Evolutionary conservation across 2,113 vertebrate species (phyloP).

Genomic region (Gopherus flavomarginatus): DNA sequence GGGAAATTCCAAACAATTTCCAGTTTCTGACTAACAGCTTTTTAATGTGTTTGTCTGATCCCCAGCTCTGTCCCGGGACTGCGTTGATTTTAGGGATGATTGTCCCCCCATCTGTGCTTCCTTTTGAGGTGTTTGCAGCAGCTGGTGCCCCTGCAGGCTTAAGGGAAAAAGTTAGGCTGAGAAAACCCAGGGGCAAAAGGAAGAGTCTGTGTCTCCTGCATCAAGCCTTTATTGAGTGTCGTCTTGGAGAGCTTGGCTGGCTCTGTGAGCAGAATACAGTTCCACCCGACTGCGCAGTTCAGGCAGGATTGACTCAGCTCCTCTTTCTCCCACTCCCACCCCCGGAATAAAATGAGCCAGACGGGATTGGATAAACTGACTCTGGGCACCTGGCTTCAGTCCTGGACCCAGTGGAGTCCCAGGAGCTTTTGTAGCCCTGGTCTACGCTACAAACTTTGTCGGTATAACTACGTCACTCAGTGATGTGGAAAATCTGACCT

Average conservation of each 20-base stretch:
- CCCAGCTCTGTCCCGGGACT: not conserved
- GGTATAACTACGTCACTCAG: too few relatives aligned
- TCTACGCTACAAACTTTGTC: too few relatives aligned
- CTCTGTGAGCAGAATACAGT: not conserved
- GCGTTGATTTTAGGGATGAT: not conserved
- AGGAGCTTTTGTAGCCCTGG: too few relatives aligned
- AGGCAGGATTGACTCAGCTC: not conserved
- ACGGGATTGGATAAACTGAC: too few relatives aligned
- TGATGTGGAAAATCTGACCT: too few relatives aligned
- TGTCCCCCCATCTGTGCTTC: not conserved
- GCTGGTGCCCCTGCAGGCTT: not conserved
- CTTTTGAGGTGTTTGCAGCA: not conserved
- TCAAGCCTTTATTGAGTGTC: not conserved
- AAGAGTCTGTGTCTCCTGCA: not conserved
- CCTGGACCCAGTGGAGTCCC: too few relatives aligned
- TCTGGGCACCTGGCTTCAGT: too few relatives aligned
- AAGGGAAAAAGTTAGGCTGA: not conserved
- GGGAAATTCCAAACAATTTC: not conserved
- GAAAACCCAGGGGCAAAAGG: not conserved
- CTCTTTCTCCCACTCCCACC: too few relatives aligned
- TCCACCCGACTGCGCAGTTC: not conserved
- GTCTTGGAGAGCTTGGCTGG: not conserved
- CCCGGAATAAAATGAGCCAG: too few relatives aligned
- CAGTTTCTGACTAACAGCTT: not conserved
- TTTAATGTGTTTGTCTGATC: not conserved